Base-by-base conservation (phyloP, 2,888 invertebrate species). In the Leptinotarsa juncta region DNA sequence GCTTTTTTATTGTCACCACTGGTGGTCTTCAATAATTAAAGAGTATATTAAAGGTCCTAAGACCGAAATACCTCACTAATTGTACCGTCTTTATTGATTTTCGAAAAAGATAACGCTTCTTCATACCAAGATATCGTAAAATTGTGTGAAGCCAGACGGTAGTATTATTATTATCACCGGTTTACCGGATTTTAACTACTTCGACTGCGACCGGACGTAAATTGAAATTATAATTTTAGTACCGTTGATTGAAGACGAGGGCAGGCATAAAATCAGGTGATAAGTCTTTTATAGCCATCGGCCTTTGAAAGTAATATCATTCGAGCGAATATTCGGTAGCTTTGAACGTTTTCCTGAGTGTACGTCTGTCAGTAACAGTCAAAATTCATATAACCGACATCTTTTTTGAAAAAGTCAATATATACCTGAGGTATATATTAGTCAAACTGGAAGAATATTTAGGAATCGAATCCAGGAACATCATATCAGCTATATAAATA, bases 51-150 rank as follows among this genome's bases (percentile, higher is more conserved):
- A 51, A 71, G 74, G 70, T 67, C 73, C 72, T 79, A 78, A 79
- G 80, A 78, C 78, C 79, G 71, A 77, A 81, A 82, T 82, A 79
- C 82, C 81, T 80, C 79, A 80, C 81, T 82, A 82, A 82, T 82
- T 81, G 79, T 78, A 79, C 81, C 81, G 80, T 74, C 77, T 81
- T 81, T 79, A 81, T 81, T 76, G 82, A 81, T 81, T 81, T 78
- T 75, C 77, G 74, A 68, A 75, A 67, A 73, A 73, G 82, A 81
- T 82, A 81, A 78, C 75, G 69, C 57, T 75, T 78, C 72, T 77
- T 77, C 73, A 53, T 72, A 67, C 67, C 50, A 55, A 62, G 72
- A 70, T 75, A 67, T 78, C 78, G 67, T 78, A 78, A 76, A 76
- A 78, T 75, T 71, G 74, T 78, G 74, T 71, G 76, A 74, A 74